phyloP scores from a whole-genome alignment of 2,113 vertebrate species.

The Macroglossus sobrinus region DNA sequence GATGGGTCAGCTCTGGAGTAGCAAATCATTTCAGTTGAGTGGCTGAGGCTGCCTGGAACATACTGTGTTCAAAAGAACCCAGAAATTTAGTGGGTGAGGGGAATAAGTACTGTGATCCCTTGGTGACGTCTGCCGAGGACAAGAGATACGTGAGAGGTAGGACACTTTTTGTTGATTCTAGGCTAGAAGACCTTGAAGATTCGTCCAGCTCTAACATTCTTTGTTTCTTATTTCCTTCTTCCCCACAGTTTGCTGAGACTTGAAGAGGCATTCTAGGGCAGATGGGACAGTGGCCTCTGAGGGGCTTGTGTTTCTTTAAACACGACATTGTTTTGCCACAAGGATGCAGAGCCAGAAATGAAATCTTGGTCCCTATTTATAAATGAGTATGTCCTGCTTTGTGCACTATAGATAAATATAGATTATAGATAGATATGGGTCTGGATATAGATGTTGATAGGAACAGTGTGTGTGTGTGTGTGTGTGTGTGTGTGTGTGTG shows the following conservation, averaged over 20 bases:
- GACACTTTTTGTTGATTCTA: neutral
- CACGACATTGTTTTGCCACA: neutral
- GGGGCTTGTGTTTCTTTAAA: neutral
- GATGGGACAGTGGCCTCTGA: neutral
- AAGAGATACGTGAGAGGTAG: accelerated
- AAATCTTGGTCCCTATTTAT: neutral
- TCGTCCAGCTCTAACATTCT: neutral
- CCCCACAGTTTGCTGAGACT: neutral
- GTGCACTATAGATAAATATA: neutral
- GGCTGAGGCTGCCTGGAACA: neutral
- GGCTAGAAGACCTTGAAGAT: neutral
- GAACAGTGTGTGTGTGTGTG: neutral
- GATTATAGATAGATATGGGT: neutral
- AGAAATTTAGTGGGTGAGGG: neutral
- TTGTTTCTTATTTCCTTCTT: neutral
- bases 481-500: neutral
- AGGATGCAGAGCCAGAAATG: neutral
- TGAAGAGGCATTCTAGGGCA: neutral
- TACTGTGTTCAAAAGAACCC: neutral
- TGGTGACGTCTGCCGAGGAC: neutral
- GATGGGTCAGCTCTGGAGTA: neutral
- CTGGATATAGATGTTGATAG: neutral
- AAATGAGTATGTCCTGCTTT: neutral
- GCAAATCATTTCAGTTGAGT: neutral
- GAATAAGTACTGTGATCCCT: neutral